phyloP scores from a whole-genome alignment of 2,113 vertebrate species.

The Stigmatopora argus region DNA sequence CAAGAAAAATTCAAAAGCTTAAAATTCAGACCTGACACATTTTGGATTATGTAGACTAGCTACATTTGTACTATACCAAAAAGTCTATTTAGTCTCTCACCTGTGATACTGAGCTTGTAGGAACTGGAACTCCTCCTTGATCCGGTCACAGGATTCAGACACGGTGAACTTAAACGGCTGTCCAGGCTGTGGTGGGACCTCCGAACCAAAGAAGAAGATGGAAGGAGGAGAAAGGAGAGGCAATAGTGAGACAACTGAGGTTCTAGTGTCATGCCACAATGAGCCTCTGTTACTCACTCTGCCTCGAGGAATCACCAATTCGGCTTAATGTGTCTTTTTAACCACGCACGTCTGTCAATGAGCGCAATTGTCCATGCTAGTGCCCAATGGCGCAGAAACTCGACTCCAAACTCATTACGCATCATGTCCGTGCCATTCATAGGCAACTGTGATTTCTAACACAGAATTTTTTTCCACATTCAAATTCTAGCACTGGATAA shows the following conservation, averaged over 20 bases:
- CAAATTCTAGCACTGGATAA: too few relatives aligned
- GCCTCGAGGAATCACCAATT: conserved; percentile 37
- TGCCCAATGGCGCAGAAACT: conserved; percentile 59
- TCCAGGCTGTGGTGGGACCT: conserved; percentile 88
- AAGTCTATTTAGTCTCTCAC: conserved; percentile 50
- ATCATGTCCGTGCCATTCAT: conserved; percentile 39
- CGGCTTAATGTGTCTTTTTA: conserved; percentile 33
- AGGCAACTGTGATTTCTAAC: too few relatives aligned
- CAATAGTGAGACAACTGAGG: conserved; percentile 49
- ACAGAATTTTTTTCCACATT: too few relatives aligned
- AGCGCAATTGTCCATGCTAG: conserved; percentile 54
- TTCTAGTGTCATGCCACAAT: conserved; percentile 53
- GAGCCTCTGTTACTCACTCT: conserved; percentile 40
- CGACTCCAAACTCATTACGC: conserved; percentile 54
- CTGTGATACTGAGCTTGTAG: conserved; percentile 95
- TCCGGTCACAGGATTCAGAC: conserved; percentile 88
- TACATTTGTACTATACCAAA: too few relatives aligned
- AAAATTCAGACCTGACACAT: too few relatives aligned
- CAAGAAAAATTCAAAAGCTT: too few relatives aligned
- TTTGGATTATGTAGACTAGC: too few relatives aligned
- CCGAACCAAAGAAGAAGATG: conserved; percentile 37
- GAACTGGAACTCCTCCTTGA: conserved; percentile 96
- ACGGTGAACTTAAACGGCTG: conserved; percentile 95
- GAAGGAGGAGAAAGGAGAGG: conserved; percentile 18
- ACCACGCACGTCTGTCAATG: conserved; percentile 43